Percentiles rank a stretch among this genome's conserved stretches.
These are phyloP conservation scores for Chydorus sphaericus DNA, from an alignment of 2,888 invertebrate species.

Conservation along the genomic window DNA sequence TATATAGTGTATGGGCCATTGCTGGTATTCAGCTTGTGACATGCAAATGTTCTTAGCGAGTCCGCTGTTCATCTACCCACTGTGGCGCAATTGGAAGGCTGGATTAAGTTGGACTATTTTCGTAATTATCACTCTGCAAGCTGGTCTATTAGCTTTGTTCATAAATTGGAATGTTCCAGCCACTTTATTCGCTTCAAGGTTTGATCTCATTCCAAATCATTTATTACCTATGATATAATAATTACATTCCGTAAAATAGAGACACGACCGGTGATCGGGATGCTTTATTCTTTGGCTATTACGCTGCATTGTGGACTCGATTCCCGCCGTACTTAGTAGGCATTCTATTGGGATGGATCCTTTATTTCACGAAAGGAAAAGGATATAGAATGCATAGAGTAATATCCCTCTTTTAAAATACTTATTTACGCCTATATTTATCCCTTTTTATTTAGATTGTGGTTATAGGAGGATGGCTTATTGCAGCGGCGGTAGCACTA, in stretches of 20 bases:
- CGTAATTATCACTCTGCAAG: conserved; percentile 1
- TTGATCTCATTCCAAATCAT: too few species aligned
- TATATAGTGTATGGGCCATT: conserved; percentile 53
- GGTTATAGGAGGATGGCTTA: neutral
- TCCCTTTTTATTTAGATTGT: neutral
- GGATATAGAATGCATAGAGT: conserved; percentile 40
- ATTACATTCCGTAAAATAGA: too few species aligned
- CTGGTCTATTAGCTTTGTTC: conserved; percentile 12
- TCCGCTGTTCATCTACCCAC: conserved; percentile 18
- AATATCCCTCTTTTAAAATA: neutral
- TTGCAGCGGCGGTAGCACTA: neutral
- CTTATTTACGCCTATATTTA: neutral
- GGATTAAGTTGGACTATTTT: conserved; percentile 15
- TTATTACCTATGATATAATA: too few species aligned
- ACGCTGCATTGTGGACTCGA: conserved; percentile 71
- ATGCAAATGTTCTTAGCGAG: conserved; percentile 18
- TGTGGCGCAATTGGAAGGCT: conserved; percentile 16
- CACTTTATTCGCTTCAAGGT: conserved; percentile 14
- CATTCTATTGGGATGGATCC: conserved; percentile 56
- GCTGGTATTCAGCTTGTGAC: conserved; percentile 44
- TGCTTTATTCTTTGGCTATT: conserved; percentile 28
- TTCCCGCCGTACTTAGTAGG: conserved; percentile 67
- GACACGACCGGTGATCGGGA: too few species aligned
- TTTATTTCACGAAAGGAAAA: conserved; percentile 48
- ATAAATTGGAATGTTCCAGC: conserved; percentile 8